Percentiles rank a stretch among this genome's conserved stretches.
Evolutionary conservation across 2,888 invertebrate species (phyloP).

Genomic region (Halictus ligatus): DNA sequence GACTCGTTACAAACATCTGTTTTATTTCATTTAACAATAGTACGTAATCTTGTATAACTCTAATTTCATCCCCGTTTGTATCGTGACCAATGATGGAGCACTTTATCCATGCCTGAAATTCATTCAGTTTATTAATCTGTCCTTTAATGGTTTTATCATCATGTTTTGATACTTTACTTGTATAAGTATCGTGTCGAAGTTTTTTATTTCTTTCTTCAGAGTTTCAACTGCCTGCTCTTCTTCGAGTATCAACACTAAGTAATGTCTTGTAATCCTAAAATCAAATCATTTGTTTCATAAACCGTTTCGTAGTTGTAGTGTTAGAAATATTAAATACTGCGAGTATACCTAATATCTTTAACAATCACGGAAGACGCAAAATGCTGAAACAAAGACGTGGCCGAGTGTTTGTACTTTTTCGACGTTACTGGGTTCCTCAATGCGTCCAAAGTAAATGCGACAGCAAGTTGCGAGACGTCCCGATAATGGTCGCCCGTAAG

Average conservation of each 20-base stretch:
- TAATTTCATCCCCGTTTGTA: conserved; percentile 68
- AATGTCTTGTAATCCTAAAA: conserved; percentile 77
- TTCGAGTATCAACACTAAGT: conserved; percentile 74
- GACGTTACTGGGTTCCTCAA: conserved; percentile 75
- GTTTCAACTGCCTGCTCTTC: conserved; percentile 63
- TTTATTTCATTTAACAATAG: conserved; percentile 72
- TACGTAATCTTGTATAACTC: conserved; percentile 74
- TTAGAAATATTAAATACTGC: not conserved
- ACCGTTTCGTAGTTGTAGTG: conserved; percentile 15
- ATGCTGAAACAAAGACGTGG: conserved; percentile 79
- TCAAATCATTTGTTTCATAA: not conserved
- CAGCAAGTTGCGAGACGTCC: conserved; percentile 79
- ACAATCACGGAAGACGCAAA: conserved; percentile 79
- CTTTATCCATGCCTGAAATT: conserved; percentile 80
- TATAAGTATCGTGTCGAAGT: conserved; percentile 77
- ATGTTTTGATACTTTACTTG: conserved; percentile 71
- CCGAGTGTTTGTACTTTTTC: conserved; percentile 78
- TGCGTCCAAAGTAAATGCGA: conserved; percentile 79
- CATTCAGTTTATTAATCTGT: conserved; percentile 2
- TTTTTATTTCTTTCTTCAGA: conserved; percentile 73
- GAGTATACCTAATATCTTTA: conserved; percentile 78
- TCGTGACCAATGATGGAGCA: conserved; percentile 76
- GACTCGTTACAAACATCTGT: conserved; percentile 71
- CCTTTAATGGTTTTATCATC: not conserved
- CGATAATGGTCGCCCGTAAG: conserved; percentile 72